Base-by-base conservation (phyloP, 2,797 vertebrate species). In the Acanthurus lineatus region DNA sequence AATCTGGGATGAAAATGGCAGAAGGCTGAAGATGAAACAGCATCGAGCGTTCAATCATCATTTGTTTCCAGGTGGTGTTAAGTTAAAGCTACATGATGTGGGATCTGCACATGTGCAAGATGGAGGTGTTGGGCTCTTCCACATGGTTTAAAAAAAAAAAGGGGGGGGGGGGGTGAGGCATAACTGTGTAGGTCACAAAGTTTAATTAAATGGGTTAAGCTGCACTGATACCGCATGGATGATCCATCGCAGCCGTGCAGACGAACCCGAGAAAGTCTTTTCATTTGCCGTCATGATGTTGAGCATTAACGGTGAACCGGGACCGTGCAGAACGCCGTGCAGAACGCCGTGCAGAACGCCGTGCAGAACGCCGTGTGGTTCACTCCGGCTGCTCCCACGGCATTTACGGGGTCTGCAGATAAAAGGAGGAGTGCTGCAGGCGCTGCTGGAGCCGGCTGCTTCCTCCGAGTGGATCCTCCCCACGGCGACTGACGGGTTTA, bases 341-440 rank as follows among this genome's bases (percentile, higher is more conserved):
- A 78, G 71, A 87, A 80, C 81, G 16, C 75, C 2, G 61, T 28
- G 63, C 79, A 78, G 71, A 87, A 80, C 81, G 16, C 75, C 2
- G 61, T 28, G 84, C 79, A 78, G 71, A 87, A 80, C 81, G 16
- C 75, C 2, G 61, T 28, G 63, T 71, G 83, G 78, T 73, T 86
- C 83, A 44, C 73, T 85, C 66, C 76, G 85, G 83, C 84, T 82
- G n/a, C 83, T 86, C 89, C 85, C 87, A 38, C 74, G 81, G 82
- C 84, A 68, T 85, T 86, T 79, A 40, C 69, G 63, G 79, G 86
- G 77, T 86, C 89, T 9, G 65, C 2, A 86, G 91, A 92, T 92
- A 75, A 92, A 89, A 88, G 87, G 59, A 66, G 38, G 1, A 44
- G 67, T n/a, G 83, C 90, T 82, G 66, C 75, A 77, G 88, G 90